Percentiles rank a stretch among this genome's conserved stretches.
phyloP scores from a whole-genome alignment of 2,113 vertebrate genomes.

The Xiphorhynchus elegans region DNA sequence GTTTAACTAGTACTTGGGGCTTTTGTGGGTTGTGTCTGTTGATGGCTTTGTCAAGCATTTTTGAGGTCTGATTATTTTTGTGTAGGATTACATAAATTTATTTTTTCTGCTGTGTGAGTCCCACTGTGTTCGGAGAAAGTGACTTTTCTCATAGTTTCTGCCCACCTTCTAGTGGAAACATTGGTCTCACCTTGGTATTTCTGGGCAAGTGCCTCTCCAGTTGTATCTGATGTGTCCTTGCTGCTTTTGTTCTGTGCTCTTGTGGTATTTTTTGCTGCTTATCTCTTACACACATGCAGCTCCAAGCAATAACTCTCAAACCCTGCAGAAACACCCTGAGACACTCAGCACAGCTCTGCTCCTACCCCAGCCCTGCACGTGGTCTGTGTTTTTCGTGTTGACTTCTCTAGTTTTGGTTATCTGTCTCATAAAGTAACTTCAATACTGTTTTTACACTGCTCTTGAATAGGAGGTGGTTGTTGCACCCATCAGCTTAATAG shows the following conservation, averaged over 20 bases:
- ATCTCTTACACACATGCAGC: not conserved
- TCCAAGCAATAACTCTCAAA: not conserved
- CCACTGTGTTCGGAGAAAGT: not conserved
- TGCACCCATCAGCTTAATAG: not conserved
- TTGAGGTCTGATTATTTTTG: not conserved
- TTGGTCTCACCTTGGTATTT: not conserved
- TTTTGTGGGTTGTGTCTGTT: not conserved
- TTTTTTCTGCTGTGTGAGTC: not conserved
- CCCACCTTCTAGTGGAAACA: not conserved
- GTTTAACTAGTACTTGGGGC: not conserved
- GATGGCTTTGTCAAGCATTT: not conserved
- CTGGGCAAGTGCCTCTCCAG: not conserved
- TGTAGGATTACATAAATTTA: not conserved
- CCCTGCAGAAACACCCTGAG: not conserved
- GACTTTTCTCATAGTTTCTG: not conserved
- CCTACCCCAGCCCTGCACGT: fast-evolving
- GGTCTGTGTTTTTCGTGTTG: not conserved
- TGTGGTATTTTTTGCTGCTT: not conserved
- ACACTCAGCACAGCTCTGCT: not conserved
- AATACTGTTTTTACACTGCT: not conserved
- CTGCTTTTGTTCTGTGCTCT: not conserved
- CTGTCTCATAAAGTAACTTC: not conserved
- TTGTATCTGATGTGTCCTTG: not conserved
- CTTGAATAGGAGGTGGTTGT: not conserved
- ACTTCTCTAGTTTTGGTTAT: not conserved